phyloP scores from a whole-genome alignment of 2,888 invertebrate species.

The Pterostichus madidus region DNA sequence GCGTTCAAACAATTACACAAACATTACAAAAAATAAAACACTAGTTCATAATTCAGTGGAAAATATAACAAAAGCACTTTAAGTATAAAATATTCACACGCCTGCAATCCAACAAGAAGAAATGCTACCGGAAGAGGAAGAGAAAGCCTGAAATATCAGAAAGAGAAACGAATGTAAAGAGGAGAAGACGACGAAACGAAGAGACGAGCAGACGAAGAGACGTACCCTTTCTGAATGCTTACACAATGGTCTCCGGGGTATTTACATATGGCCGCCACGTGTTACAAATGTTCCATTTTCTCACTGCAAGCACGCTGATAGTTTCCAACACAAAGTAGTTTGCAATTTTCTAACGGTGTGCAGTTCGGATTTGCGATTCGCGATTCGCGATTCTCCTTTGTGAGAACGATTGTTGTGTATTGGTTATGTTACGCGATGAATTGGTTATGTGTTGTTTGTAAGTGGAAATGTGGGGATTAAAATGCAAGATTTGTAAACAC shows the following conservation, averaged over 20 bases:
- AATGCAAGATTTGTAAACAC: background rate
- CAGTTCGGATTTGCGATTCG: background rate
- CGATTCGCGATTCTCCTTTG: background rate
- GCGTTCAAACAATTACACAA: constrained; percentile 33
- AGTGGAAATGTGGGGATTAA: background rate
- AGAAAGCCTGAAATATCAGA: background rate
- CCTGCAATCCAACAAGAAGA: constrained; percentile 56
- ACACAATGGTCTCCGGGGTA: constrained; percentile 58
- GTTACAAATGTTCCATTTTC: constrained; percentile 60
- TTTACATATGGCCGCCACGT: constrained; percentile 64
- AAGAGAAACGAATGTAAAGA: background rate
- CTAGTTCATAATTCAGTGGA: constrained; percentile 55
- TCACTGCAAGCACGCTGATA: constrained; percentile 30
- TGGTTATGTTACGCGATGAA: constrained; percentile 5
- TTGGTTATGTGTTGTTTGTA: background rate
- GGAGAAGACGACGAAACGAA: background rate
- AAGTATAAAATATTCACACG: constrained; percentile 64
- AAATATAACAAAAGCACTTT: constrained; percentile 60
- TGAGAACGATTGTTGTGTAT: constrained; percentile 2
- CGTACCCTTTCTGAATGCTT: constrained; percentile 30
- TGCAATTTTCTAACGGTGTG: constrained; percentile 25
- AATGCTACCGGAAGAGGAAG: constrained; percentile 29
- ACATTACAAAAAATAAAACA: constrained; percentile 56
- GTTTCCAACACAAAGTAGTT: background rate
- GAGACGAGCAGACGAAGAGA: background rate